Percentiles rank a stretch among this genome's conserved stretches.
Conservation (phyloP, 1,140 invertebrate species). For the Bombus affinis region DNA sequence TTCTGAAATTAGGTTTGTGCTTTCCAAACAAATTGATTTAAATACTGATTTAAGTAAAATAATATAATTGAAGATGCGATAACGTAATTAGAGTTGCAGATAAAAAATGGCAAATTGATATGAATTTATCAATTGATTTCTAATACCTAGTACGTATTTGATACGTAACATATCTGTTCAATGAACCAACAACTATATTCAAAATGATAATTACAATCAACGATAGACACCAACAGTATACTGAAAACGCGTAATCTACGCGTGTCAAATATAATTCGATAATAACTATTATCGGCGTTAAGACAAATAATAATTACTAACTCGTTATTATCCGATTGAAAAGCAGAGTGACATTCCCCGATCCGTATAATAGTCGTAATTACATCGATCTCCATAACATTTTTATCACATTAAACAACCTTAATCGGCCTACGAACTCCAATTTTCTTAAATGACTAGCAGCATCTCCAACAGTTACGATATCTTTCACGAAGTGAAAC, state of each 20-base stretch:
- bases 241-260: constrained; percentile 24
- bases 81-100: no score
- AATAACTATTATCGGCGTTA: constrained; percentile 50
- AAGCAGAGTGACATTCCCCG: constrained; percentile 16
- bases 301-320: constrained; percentile 50
- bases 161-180: not conserved
- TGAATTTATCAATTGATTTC: no score
- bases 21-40: no score
- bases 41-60: no score
- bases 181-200: not conserved
- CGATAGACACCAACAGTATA: not conserved
- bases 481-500: not conserved
- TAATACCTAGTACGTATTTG: not conserved
- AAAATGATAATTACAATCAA: not conserved
- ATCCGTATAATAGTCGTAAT: constrained; percentile 35
- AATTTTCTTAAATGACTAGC: constrained; percentile 15
- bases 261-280: constrained; percentile 46
- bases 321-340: constrained; percentile 7
- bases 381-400: constrained; percentile 34
- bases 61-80: no score
- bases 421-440: constrained; percentile 16
- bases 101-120: no score
- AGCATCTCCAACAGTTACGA: not conserved
- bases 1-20: no score
- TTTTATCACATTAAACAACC: constrained; percentile 41